These are phyloP conservation scores for Stomorhina lunata DNA, from an alignment of 2,888 invertebrate genomes.

Conservation along the genomic window DNA sequence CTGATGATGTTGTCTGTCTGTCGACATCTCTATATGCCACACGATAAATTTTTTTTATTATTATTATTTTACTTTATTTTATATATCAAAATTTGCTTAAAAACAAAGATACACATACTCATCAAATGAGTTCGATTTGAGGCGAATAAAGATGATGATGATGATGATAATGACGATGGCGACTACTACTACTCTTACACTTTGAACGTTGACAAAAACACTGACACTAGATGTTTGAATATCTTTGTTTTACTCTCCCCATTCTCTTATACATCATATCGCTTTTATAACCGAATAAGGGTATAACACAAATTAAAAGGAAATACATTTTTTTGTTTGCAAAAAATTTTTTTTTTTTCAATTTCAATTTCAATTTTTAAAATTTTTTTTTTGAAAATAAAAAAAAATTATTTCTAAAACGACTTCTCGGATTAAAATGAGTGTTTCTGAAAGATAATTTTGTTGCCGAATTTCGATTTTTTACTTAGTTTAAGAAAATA, in stretches of 20 bases:
- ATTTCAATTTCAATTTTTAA: no score
- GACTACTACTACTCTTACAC: constrained; percentile 23
- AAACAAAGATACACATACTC: constrained; percentile 46
- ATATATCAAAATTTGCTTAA: constrained; percentile 37
- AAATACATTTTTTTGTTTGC: no score
- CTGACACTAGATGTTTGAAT: no score
- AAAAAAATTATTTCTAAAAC: no score
- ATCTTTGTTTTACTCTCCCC: constrained; percentile 37
- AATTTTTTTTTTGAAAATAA: no score
- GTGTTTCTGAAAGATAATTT: no score
- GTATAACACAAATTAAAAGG: no score
- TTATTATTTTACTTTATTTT: constrained; percentile 23
- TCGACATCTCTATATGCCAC: constrained; percentile 40
- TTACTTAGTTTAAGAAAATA: no score
- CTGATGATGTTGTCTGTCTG: neutral
- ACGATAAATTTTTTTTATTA: constrained; percentile 55
- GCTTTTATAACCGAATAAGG: no score
- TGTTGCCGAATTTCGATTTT: no score
- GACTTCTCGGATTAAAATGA: no score
- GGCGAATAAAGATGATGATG: constrained; percentile 37
- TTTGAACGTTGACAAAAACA: constrained; percentile 42
- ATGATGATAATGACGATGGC: constrained; percentile 4
- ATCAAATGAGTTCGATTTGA: constrained; percentile 49
- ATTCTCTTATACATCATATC: constrained; percentile 5
- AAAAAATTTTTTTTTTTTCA: no score